Evolutionary conservation across 2,888 invertebrate species (phyloP).

Genomic region (Syrista parreyssii): DNA sequence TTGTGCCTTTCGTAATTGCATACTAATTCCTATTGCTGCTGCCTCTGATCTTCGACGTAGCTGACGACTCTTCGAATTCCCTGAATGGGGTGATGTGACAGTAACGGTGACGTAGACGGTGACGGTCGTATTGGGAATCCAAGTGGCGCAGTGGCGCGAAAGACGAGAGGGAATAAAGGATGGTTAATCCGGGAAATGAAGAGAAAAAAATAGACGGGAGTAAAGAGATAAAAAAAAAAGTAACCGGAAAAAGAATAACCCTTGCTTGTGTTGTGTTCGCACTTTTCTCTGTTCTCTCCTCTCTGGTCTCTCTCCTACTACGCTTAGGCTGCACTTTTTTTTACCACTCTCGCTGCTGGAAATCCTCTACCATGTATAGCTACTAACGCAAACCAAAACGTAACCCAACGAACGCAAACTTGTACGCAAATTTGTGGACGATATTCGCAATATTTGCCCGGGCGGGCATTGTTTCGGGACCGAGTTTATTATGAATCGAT

Average conservation of each 20-base stretch:
- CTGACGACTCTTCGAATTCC: slow-evolving; percentile 58
- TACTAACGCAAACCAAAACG: slow-evolving; percentile 51
- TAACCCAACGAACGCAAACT: slow-evolving; percentile 40
- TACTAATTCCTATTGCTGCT: slow-evolving; percentile 54
- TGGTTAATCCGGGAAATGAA: background rate
- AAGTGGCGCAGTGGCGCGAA: background rate
- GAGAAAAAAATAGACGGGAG: slow-evolving; percentile 6
- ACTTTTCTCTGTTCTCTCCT: slow-evolving; percentile 30
- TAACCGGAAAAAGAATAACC: slow-evolving; percentile 52
- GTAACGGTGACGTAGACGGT: background rate
- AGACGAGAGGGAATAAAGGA: background rate
- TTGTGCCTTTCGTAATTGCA: background rate
- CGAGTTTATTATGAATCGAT: slow-evolving; percentile 63
- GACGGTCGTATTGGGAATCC: background rate
- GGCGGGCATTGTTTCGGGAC: slow-evolving; percentile 57
- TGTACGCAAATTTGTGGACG: slow-evolving; percentile 60
- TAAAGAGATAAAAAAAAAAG: slow-evolving; percentile 23
- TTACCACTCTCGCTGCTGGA: slow-evolving; percentile 36
- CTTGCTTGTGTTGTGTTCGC: slow-evolving; percentile 59
- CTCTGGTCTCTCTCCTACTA: slow-evolving; percentile 29
- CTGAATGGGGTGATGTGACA: slow-evolving; percentile 10
- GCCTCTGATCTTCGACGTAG: slow-evolving; percentile 60
- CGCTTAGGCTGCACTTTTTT: slow-evolving; percentile 53
- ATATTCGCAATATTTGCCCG: slow-evolving; percentile 59
- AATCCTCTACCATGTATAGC: slow-evolving; percentile 14